These are phyloP conservation scores for Oxytorus armatus DNA, from an alignment of 2,888 invertebrate genomes.

Conservation along the genomic window DNA sequence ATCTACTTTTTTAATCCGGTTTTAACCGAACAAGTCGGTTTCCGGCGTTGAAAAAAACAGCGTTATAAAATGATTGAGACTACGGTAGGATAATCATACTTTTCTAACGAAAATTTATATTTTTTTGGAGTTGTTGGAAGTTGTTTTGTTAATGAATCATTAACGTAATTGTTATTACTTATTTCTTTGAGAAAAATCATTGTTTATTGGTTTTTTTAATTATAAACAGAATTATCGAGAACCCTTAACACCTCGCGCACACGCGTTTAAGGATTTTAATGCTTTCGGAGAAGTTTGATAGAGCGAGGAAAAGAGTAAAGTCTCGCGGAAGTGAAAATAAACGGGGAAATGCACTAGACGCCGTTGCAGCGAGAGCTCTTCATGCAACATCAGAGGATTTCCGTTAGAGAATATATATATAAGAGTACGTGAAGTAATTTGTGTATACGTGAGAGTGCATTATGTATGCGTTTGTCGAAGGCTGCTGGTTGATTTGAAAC, in stretches of 20 bases:
- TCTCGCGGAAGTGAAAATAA: conserved; percentile 47
- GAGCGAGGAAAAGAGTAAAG: neutral
- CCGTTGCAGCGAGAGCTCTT: conserved; percentile 33
- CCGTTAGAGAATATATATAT: conserved; percentile 59
- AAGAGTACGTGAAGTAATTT: conserved; percentile 40
- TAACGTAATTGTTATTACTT: no score
- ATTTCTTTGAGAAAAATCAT: no score
- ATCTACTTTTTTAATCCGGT: no score
- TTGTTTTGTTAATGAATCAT: no score
- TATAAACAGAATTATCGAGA: no score
- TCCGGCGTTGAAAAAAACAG: no score
- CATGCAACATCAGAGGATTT: conserved; percentile 51
- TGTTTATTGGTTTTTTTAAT: neutral
- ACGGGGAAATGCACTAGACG: conserved; percentile 55
- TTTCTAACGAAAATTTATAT: no score
- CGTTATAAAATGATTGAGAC: no score
- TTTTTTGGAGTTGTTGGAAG: no score
- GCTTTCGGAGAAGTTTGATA: neutral
- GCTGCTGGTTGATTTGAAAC: neutral
- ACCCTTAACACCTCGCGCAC: neutral
- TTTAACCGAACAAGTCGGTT: no score
- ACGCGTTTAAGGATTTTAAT: neutral
- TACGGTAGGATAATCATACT: no score
- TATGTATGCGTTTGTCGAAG: conserved; percentile 69
- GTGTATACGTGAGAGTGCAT: conserved; percentile 36